Evolutionary conservation across 2,888 invertebrate genomes (phyloP), one percentile per base, ranked within the genome.

Genomic region (Athrips mouffetella): DNA sequence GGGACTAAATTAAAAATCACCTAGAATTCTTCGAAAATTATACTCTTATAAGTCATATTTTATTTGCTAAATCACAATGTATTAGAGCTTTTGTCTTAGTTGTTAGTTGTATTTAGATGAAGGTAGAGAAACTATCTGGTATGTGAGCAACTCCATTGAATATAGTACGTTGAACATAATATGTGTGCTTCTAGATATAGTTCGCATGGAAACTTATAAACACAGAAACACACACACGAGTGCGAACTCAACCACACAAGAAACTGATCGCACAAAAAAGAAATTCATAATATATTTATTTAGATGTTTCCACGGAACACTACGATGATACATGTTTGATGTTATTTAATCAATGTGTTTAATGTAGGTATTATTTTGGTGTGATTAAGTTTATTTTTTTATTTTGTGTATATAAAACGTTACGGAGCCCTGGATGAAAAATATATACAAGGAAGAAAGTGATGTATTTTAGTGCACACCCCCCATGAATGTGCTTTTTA

Each of bases 401-500:
- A 51, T 59, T 60, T 64, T 65, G 59, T 64, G 65, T 67, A 67
- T 60, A 47, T 61, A 64, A 63, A 52, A 65, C 65, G 61, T 69
- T 72, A 77, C 76, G 84, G 86, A 85, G 83, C 82, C 83, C 84
- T 80, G 82, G 80, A 83, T 78, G 79, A 73, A 76, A 70, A 71
- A 31, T 45, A 23, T 50, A 48, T 39, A 39, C 39, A 55, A 48
- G 45, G 54, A 52, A 45, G 5, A 42, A 56, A 57, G 59, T 58
- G 54, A 60, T 37, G 73, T 80, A 80, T 75, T 60, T 53, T 86
- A 85, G 85, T 80, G 87, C 88, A 87, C 88, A 83, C 72, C 76
- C 72, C 76, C 82, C 88, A 86, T 87, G 82, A 83, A 82, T 84
- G 87, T 88, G 88, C 88, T 87, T 87, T 63, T 87, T 86, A 81